Conservation (phyloP, 1,140 invertebrate genomes). For the Camponotus vicinus region DNA sequence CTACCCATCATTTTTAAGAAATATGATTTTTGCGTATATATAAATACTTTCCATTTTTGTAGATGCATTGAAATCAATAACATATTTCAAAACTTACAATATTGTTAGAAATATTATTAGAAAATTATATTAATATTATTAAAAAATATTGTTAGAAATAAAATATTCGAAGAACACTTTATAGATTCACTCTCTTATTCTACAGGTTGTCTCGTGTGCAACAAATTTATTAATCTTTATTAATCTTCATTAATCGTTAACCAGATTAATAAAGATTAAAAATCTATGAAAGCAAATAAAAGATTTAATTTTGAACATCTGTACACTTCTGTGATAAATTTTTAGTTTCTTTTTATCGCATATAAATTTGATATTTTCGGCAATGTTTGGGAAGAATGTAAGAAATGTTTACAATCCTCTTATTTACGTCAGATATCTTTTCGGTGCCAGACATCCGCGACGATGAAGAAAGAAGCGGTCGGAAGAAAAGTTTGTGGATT, state of each 20-base stretch:
- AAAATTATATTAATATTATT: no score
- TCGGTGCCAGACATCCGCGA: conserved; percentile 54
- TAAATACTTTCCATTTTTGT: not conserved
- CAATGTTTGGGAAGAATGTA: not conserved
- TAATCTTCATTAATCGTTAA: not conserved
- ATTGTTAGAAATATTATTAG: not conserved
- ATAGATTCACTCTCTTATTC: not conserved
- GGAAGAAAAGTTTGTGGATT: conserved; percentile 66
- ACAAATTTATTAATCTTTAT: no score
- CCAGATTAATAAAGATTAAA: not conserved
- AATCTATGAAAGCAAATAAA: not conserved
- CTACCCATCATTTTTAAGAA: not conserved
- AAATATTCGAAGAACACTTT: not conserved
- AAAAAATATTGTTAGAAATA: not conserved
- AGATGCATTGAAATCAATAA: not conserved
- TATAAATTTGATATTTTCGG: not conserved
- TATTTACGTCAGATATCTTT: conserved; percentile 57
- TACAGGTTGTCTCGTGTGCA: not conserved
- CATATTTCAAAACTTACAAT: not conserved
- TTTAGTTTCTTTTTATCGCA: not conserved
- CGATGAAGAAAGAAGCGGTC: conserved; percentile 34
- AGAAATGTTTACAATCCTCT: conserved; percentile 55
- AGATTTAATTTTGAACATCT: not conserved
- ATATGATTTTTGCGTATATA: not conserved
- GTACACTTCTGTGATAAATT: conserved; percentile 1